Evolutionary conservation across 2,113 vertebrate species (phyloP).

Genomic region (Choloepus hoffmanni): DNA sequence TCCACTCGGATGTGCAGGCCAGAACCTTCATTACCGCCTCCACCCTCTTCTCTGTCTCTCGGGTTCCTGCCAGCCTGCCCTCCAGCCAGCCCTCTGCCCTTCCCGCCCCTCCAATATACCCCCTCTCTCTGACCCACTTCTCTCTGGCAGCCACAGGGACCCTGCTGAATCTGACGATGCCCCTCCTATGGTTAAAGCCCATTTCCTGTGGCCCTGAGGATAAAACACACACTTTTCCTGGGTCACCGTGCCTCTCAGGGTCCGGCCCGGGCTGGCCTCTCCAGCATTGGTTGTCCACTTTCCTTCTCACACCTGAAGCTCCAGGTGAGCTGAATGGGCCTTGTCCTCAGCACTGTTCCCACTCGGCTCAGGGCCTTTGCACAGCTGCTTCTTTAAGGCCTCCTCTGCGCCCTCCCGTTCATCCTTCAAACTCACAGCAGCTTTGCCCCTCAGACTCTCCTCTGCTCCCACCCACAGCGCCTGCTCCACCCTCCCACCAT

Average conservation of each 20-base stretch:
- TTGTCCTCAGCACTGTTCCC: neutral
- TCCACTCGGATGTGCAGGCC: neutral
- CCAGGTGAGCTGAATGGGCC: neutral
- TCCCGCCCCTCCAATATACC: rapidly evolving
- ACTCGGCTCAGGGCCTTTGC: neutral
- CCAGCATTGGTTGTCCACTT: neutral
- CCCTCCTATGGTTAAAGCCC: neutral
- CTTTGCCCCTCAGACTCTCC: neutral
- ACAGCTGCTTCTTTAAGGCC: neutral
- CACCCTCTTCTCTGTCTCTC: rapidly evolving
- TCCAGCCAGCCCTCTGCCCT: neutral
- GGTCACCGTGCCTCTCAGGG: neutral
- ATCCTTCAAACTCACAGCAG: neutral
- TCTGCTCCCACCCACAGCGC: too few species aligned
- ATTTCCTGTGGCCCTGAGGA: neutral
- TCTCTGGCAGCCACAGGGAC: neutral
- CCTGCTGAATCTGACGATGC: neutral
- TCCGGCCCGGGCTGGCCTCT: neutral
- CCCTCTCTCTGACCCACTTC: rapidly evolving
- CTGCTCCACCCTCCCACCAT: too few species aligned
- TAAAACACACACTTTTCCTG: neutral
- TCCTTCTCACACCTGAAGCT: rapidly evolving
- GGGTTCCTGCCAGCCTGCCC: neutral
- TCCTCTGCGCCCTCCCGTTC: neutral
- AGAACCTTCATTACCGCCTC: neutral